Conservation (phyloP, 2,888 invertebrate species). For the Acrocyrtus sp. region DNA sequence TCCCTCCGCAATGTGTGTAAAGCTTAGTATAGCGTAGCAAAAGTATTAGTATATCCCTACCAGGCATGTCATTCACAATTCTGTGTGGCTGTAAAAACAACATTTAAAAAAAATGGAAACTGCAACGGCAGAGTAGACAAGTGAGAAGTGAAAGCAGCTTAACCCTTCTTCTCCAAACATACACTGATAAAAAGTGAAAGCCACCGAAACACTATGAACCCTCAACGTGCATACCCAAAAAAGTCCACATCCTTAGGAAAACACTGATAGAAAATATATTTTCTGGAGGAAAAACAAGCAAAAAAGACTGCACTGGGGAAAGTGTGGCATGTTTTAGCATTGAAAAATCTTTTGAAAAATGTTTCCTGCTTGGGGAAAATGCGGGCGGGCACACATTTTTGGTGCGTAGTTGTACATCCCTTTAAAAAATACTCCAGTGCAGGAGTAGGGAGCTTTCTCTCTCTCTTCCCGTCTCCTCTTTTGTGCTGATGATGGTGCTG, state of each 20-base stretch:
- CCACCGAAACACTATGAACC: not conserved
- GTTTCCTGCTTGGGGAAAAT: not conserved
- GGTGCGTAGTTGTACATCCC: no score
- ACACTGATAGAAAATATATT: not conserved
- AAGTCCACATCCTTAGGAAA: not conserved
- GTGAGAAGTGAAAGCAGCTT: constrained; percentile 37
- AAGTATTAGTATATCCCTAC: no score
- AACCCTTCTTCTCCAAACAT: constrained; percentile 10
- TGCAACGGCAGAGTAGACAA: no score
- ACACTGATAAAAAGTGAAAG: not conserved
- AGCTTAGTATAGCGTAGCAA: no score
- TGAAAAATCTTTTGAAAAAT: not conserved
- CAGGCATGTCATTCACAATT: no score
- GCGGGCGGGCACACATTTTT: not conserved
- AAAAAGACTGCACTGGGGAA: no score
- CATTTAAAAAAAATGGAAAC: no score
- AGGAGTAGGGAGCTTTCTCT: not conserved
- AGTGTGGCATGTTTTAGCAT: no score
- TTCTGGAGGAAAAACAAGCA: no score
- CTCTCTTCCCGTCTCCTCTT: not conserved
- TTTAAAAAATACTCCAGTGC: no score
- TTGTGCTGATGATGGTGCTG: constrained; percentile 30
- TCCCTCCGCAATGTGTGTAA: no score
- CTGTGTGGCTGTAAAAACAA: no score
- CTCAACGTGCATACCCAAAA: not conserved